phyloP scores from a whole-genome alignment of 2,888 invertebrate species.

The Drosophila buzzatii region DNA sequence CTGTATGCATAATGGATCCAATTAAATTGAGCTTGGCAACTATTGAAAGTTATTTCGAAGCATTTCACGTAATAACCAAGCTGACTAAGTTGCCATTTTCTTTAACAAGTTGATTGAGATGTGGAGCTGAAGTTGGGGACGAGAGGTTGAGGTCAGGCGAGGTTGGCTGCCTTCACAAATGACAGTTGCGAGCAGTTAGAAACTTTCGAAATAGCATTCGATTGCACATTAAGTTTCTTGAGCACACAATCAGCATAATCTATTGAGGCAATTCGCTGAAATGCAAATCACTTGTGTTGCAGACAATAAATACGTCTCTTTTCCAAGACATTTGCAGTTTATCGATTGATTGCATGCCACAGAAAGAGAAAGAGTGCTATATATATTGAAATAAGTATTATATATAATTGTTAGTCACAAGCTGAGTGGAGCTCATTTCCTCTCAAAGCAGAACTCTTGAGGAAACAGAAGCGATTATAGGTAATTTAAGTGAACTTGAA shows the following conservation, averaged over 20 bases:
- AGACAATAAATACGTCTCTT: not conserved
- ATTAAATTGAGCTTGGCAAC: slow-evolving; percentile 57
- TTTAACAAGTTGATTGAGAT: slow-evolving; percentile 54
- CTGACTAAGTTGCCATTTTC: slow-evolving; percentile 34
- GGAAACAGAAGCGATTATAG: too few species aligned
- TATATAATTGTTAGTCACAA: too few species aligned
- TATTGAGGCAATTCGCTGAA: not conserved
- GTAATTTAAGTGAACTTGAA: too few species aligned
- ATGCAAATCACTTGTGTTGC: not conserved
- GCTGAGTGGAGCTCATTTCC: too few species aligned
- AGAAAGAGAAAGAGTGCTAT: too few species aligned
- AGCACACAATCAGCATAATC: slow-evolving; percentile 36
- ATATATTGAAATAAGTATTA: too few species aligned
- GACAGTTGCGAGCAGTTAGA: slow-evolving; percentile 8
- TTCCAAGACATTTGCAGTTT: not conserved
- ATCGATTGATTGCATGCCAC: not conserved
- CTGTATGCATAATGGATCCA: slow-evolving; percentile 55
- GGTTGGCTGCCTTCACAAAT: slow-evolving; percentile 8
- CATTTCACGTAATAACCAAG: slow-evolving; percentile 41
- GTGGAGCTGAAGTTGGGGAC: not conserved
- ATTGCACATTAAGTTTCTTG: slow-evolving; percentile 22
- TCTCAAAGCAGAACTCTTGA: too few species aligned
- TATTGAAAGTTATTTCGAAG: slow-evolving; percentile 47
- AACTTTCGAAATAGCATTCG: slow-evolving; percentile 28
- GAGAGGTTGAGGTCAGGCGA: not conserved